Evolutionary conservation across 30 jellyfish, hydroid and myxozoan genomes (phyloP).

Genomic region (Aurelia sp.): DNA sequence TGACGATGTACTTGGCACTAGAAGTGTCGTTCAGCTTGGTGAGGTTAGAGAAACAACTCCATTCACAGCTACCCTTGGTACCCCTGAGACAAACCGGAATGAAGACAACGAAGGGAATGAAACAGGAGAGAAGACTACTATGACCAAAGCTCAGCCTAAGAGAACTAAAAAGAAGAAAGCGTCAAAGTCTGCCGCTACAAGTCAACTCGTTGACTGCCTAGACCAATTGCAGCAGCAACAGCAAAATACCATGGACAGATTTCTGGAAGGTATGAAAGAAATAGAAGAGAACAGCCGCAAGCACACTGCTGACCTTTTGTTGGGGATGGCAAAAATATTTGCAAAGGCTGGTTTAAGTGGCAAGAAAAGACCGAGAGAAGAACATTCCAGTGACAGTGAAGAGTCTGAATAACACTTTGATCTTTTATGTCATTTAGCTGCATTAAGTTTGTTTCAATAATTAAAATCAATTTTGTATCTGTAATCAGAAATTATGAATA

Average conservation of each 20-base stretch:
- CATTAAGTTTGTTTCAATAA: neutral
- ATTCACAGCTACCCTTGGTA: neutral
- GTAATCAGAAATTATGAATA: neutral
- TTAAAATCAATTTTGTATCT: neutral
- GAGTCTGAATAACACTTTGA: neutral
- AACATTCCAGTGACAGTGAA: slow-evolving; percentile 21
- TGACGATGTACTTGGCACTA: slow-evolving; percentile 2
- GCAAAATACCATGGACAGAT: slow-evolving; percentile 25
- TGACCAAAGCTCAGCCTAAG: slow-evolving; percentile 4
- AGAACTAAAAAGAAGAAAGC: slow-evolving; percentile 24
- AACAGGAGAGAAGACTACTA: no score
- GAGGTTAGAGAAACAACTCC: slow-evolving; percentile 9
- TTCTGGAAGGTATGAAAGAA: slow-evolving; percentile 32
- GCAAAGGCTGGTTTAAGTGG: neutral
- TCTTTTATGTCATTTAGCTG: neutral
- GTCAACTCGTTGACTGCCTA: slow-evolving; percentile 3
- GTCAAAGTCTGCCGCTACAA: slow-evolving; percentile 20
- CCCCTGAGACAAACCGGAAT: no score
- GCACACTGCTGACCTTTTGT: slow-evolving; percentile 20
- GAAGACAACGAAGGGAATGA: no score
- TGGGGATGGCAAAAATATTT: slow-evolving; percentile 27
- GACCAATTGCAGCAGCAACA: slow-evolving; percentile 23
- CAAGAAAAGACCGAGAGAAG: neutral
- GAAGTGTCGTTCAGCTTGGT: slow-evolving; percentile 3
- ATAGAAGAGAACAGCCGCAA: slow-evolving; percentile 31